Base-by-base conservation (phyloP, 1,140 invertebrate genomes). In the Vanessa tameamea region DNA sequence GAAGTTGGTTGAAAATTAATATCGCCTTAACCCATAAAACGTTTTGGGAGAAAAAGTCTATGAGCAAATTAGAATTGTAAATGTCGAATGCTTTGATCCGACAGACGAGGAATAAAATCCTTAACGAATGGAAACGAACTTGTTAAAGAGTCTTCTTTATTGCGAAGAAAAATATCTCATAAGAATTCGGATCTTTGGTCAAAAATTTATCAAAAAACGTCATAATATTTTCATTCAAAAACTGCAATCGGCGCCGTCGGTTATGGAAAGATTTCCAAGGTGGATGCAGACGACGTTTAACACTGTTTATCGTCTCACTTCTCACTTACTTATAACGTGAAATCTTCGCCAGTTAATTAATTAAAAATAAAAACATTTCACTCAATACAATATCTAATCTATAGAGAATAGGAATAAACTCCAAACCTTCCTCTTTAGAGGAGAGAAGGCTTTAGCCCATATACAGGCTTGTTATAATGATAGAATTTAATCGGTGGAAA, bases 31-130 rank as follows among this genome's bases (percentile, higher is more conserved):
- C 66, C 66, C 66, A 71, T 23, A 66, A 66, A 71, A 37, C 69
- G 61, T 71, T 71, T 70, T 51, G 26, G 26, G 64, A 71, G 69
- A 72, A 72, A 72, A 65, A 53, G 63, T 64, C 63, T 61, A 50
- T 61, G n/a, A 69, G 53, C 51, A 57, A 72, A 72, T 72, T 72
- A 72, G 70, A 72, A 72, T 72, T 72, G 70, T 72, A 72, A 72
- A 72, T 72, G 70, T 53, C 64, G 70, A 72, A 65, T 72, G 37
- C 70, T 72, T 72, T 72, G 70, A 72, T 72, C 70, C 23, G 51
- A n/a, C 55, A 15, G 68, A 69, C 61, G 50, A 72, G 55, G 68
- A 69, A 69, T 63, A 72, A 72, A 57, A 65, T 65, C 47, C 37
- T 50, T 65, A 72, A 72, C 70, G 70, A 72, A 72, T 72, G 50